Evolutionary conservation across 2,797 vertebrate species (phyloP).

Genomic region (Acanthis flammea): DNA sequence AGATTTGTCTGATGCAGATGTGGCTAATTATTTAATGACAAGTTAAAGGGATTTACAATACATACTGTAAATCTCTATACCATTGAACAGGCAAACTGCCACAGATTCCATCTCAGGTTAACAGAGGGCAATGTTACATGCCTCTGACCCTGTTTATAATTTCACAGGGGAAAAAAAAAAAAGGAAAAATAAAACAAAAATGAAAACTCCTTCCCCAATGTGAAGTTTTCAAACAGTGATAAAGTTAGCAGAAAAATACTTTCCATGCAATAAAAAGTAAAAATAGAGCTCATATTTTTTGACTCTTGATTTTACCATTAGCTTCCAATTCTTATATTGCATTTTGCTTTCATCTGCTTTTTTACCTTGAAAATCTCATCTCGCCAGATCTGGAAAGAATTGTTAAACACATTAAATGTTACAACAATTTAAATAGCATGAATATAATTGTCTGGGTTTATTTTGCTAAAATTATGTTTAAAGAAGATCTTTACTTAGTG

Average conservation of each 20-base stretch:
- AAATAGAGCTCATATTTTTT: slow-evolving; percentile 26
- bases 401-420: slow-evolving; percentile 66
- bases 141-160: slow-evolving; percentile 11
- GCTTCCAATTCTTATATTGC: slow-evolving; percentile 26
- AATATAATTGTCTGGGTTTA: slow-evolving; percentile 70
- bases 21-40: slow-evolving; percentile 63
- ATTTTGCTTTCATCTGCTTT: slow-evolving; percentile 70
- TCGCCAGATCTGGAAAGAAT: slow-evolving; percentile 48
- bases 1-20: slow-evolving; percentile 38
- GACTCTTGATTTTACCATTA: slow-evolving; percentile 34
- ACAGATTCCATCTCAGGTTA: slow-evolving; percentile 24
- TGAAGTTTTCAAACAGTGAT: slow-evolving; percentile 47
- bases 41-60: slow-evolving; percentile 62
- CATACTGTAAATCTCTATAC: slow-evolving; percentile 44
- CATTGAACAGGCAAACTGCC: slow-evolving; percentile 17
- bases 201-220: not conserved
- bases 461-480: slow-evolving; percentile 73
- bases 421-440: slow-evolving; percentile 67
- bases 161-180: not conserved
- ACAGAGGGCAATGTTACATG: slow-evolving; percentile 34
- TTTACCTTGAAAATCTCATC: slow-evolving; percentile 69
- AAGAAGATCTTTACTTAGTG: slow-evolving; percentile 66
- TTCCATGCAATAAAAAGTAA: not conserved
- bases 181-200: not conserved
- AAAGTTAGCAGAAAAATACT: slow-evolving; percentile 62